Conservation (phyloP, 2,888 invertebrate genomes). For the Macrophya annulata region DNA sequence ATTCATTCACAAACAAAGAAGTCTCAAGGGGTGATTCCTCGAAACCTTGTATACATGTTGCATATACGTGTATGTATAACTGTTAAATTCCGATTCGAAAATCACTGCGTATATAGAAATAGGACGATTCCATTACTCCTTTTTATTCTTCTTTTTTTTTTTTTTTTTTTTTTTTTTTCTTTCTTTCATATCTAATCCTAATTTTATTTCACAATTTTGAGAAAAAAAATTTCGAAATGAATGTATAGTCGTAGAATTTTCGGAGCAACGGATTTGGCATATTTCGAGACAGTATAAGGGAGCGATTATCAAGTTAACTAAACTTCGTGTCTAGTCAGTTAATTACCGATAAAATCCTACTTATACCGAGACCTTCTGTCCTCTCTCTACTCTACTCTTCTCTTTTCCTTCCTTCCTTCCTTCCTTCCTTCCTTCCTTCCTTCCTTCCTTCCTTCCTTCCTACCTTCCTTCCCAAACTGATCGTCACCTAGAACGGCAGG, state of each 20-base stretch:
- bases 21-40: background rate
- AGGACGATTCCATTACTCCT: background rate
- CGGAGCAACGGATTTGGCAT: constrained; percentile 7
- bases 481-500: constrained; percentile 24
- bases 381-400: background rate
- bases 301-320: constrained; percentile 41
- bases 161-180: background rate
- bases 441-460: constrained; percentile 40
- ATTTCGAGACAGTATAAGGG: constrained; percentile 28
- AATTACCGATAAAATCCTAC: constrained; percentile 49
- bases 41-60: background rate
- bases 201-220: no score
- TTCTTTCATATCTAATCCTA: background rate
- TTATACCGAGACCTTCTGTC: constrained; percentile 28
- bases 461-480: constrained; percentile 33
- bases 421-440: constrained; percentile 34
- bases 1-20: background rate
- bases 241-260: background rate
- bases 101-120: background rate
- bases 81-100: constrained; percentile 22
- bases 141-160: background rate
- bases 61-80: background rate
- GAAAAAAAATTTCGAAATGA: background rate
- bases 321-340: constrained; percentile 47
- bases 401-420: constrained; percentile 30